Percentiles rank a stretch among this genome's conserved stretches.
phyloP scores from a whole-genome alignment of 2,888 invertebrate genomes.

The Ectemnius continuus region DNA sequence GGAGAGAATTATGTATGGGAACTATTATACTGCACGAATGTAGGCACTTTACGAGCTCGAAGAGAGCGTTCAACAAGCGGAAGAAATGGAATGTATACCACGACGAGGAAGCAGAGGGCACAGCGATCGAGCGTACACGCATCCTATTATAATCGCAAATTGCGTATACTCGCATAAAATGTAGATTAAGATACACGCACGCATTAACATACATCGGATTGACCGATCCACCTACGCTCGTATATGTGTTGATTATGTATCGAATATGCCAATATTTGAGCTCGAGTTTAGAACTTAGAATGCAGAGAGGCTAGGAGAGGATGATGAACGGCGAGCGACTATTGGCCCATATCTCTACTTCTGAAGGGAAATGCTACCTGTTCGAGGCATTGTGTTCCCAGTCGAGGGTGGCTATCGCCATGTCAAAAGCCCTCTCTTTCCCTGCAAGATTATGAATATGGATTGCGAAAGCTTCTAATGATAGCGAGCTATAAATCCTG shows the following conservation, averaged over 20 bases:
- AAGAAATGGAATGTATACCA: not conserved
- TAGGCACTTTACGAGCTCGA: no score
- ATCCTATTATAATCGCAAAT: slow-evolving; percentile 65
- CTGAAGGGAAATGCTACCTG: no score
- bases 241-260: no score
- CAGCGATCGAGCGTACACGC: slow-evolving; percentile 15
- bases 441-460: not conserved
- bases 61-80: not conserved
- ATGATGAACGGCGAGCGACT: not conserved
- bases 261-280: slow-evolving; percentile 30
- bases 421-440: not conserved
- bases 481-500: not conserved
- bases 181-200: slow-evolving; percentile 59
- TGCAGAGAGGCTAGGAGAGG: no score
- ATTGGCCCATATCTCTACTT: not conserved
- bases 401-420: no score
- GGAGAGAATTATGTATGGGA: no score
- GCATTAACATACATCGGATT: slow-evolving; percentile 57
- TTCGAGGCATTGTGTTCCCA: no score
- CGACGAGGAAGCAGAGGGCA: not conserved
- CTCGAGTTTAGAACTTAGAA: no score
- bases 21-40: no score
- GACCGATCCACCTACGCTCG: slow-evolving; percentile 33
- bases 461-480: not conserved
- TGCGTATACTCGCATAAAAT: slow-evolving; percentile 56